Evolutionary conservation across 2,888 invertebrate species (phyloP), one percentile per base, ranked within the genome.

Genomic region (Epinotia ramella): DNA sequence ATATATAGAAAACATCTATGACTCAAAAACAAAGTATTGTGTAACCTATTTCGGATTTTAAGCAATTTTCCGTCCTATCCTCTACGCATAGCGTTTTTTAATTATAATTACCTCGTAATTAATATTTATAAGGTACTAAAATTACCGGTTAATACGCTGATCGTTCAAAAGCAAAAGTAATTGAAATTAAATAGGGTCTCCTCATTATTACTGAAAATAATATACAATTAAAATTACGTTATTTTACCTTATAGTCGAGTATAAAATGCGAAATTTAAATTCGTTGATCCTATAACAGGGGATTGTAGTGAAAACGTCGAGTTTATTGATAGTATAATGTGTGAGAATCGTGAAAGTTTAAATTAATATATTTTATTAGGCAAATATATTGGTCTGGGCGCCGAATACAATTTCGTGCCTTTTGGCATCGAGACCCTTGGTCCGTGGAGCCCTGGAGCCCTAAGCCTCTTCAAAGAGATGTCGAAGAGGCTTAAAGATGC

Each of bases 121-220:
- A 73, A 62, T 73, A 73, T 73, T 73, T 73, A 67, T 68, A 67
- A 44, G 44, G 73, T 56, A 62, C 62, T 73, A 68, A 68, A 73
- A 73, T 46, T 64, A 71, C 40, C 44, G 64, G 71, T 53, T 63
- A 64, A 65, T 73, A 65, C 49, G 77, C 67, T 13, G 65, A 67
- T 69, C 44, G 75, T 71, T 75, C 77, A 81, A 75, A 76, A 73
- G 81, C 79, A 80, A 74, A 79, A 77, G 79, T 77, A 85, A 86
- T 86, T 85, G 83, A 86, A 86, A 84, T 87, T 84, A 84, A 86
- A 86, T 82, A 83, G 79, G 79, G 78, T 78, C 73, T 82, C n/a
- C 44, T 24, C 24, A 53, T 62, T 65, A 65, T 73, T 66, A 59
- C 64, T 72, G 57, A 49, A 28, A 46, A 20, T 12, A 59, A 49